phyloP scores from a whole-genome alignment of 1,140 invertebrate species.

The Notospermus geniculatus region DNA sequence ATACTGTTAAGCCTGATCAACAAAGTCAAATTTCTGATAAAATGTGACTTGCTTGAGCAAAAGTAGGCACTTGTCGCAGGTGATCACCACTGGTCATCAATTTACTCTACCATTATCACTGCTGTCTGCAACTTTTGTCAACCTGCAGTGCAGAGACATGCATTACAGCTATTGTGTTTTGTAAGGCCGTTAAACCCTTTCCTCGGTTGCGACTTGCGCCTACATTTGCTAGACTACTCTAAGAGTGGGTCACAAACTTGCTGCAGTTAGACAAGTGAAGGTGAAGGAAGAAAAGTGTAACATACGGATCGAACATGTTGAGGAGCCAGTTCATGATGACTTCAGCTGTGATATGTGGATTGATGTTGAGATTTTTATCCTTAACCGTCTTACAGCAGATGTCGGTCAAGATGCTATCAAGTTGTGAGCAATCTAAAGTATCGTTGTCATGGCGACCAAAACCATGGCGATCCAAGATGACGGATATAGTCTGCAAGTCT shows the following conservation, averaged over 20 bases:
- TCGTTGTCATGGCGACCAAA: conserved; percentile 63
- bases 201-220: too few species aligned
- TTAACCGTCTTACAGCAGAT: conserved; percentile 67
- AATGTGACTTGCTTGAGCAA: neutral
- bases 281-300: neutral
- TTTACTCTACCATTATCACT: too few species aligned
- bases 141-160: too few species aligned
- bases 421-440: conserved; percentile 61
- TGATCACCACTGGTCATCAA: too few species aligned
- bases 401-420: conserved; percentile 64
- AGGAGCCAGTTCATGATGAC: conserved; percentile 64
- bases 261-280: neutral
- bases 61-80: too few species aligned
- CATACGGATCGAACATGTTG: conserved; percentile 63
- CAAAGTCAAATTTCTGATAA: too few species aligned
- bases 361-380: conserved; percentile 54
- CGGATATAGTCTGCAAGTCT: conserved; percentile 57
- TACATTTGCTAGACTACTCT: too few species aligned
- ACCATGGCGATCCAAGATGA: conserved; percentile 65
- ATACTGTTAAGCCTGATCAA: too few species aligned
- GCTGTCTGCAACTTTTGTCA: neutral
- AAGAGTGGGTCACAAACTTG: too few species aligned
- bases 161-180: too few species aligned
- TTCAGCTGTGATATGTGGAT: conserved; percentile 62
- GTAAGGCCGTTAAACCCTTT: too few species aligned